Conservation (phyloP, 1,140 invertebrate genomes). For the Neocloeon triangulifer region DNA sequence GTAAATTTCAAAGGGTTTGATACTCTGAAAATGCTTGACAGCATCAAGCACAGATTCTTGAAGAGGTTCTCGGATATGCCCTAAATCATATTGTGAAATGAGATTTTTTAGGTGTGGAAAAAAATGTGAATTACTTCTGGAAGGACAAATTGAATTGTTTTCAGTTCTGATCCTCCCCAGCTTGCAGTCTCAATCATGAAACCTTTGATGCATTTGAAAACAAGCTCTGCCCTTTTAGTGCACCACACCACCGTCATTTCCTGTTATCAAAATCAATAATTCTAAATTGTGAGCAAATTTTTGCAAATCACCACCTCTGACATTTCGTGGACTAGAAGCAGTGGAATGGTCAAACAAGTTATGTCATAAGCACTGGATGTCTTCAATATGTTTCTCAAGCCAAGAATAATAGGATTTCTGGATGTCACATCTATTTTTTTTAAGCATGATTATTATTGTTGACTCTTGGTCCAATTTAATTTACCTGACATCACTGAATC, state of each 20-base stretch:
- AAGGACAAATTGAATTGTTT: constrained; percentile 66
- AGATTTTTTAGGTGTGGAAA: not conserved
- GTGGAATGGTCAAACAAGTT: constrained; percentile 76
- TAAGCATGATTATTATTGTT: too few species aligned
- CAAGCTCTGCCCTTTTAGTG: constrained; percentile 78
- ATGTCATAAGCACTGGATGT: constrained; percentile 83
- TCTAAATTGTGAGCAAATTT: not conserved
- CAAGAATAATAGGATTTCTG: constrained; percentile 84
- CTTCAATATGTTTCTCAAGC: constrained; percentile 84
- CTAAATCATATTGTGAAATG: constrained; percentile 27
- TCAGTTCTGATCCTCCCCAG: constrained; percentile 72
- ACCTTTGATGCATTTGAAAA: constrained; percentile 97
- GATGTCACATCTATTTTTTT: constrained; percentile 94
- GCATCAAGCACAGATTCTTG: constrained; percentile 57
- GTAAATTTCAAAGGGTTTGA: constrained; percentile 64
- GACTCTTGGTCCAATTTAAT: too few species aligned
- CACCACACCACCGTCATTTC: constrained; percentile 96
- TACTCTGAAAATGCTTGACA: constrained; percentile 72
- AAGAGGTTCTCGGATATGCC: constrained; percentile 72
- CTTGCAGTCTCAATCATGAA: constrained; percentile 97
- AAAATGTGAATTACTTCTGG: constrained; percentile 32
- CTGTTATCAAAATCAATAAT: constrained; percentile 21
- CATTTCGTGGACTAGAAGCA: constrained; percentile 80
- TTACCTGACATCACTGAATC: constrained; percentile 37
- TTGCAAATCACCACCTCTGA: constrained; percentile 41